Evolutionary conservation across 2,888 invertebrate genomes (phyloP), one percentile per base, ranked within the genome.

Genomic region (Ernsta delagoae): DNA sequence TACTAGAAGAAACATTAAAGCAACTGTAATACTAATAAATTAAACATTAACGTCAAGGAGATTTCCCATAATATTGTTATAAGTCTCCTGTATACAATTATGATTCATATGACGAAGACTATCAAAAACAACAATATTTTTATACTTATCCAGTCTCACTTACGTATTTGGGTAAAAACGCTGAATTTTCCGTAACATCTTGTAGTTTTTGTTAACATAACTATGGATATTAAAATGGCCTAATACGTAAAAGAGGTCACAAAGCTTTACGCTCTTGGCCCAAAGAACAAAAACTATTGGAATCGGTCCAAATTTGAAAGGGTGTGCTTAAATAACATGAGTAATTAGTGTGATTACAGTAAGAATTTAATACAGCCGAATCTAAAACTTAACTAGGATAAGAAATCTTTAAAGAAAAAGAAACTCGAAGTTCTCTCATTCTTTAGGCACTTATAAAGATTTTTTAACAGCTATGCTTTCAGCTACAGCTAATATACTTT

Each of bases 191-290:
- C 6, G 5, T 7, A 48, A 12, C 12, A 48, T 6, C 12, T 4
- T 12, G 12, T 48, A 12, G 48, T 48, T 48, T 36, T 36, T 5
- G 36, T 36, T 36, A 36, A 48, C 50, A 12, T 36, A 62, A 53
- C 12, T 36, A 36, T 41, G 6, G 7, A 3, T 31, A 5, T 60
- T 31, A 36, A 60, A 60, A 31, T 41, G 61, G 45, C 54, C 45
- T 67, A 61, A 67, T 61, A 67, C 36, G 16, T 60, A 56, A 66
- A 67, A 41, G 54, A 54, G 67, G 67, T 36, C 66, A 57, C 61
- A 16, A 8, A 67, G 61, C 45, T 61, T 56, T 48, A 48, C 48
- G 67, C 31, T 67, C 66, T 67, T 67, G 67, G 60, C 61, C 61
- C 56, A 54, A 61, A 67, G 56, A 56, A 61, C 60, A 43, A 59